A percentile compares a stretch with the other conserved stretches of the same genome.
Conservation (phyloP, 2,113 vertebrate species). For the Rhinopomastus cyanomelas region DNA sequence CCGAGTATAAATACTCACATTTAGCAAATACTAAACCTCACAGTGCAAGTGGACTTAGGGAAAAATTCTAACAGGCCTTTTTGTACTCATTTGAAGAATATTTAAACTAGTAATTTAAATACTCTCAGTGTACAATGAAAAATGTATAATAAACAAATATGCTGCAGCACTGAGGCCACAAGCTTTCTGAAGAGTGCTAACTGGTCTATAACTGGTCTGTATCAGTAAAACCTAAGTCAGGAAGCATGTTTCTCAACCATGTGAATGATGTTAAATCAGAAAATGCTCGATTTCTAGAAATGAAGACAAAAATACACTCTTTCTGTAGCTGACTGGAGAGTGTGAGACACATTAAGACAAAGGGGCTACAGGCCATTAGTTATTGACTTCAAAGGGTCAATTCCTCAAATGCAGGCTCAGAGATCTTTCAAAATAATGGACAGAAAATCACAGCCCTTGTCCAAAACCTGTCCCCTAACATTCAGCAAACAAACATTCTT, state of each 20-base stretch:
- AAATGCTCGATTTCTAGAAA: neutral
- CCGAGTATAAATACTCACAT: too few relatives aligned
- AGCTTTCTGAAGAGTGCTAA: neutral
- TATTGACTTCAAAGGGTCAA: neutral
- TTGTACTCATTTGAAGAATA: neutral
- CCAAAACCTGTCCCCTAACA: neutral
- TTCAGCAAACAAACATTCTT: neutral
- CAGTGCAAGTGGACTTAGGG: neutral
- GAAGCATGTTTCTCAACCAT: neutral
- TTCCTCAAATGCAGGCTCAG: neutral
- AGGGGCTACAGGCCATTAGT: neutral
- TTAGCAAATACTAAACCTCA: neutral
- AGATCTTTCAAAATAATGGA: neutral
- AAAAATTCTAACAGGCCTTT: neutral
- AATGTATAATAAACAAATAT: neutral
- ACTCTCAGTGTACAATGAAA: neutral
- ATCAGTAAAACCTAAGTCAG: neutral
- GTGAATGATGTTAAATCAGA: neutral
- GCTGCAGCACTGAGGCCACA: neutral
- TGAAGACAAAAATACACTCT: neutral
- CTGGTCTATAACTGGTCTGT: neutral
- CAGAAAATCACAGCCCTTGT: neutral
- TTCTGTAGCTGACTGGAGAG: neutral
- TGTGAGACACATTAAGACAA: neutral
- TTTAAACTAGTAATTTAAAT: neutral